Percentiles rank a stretch among this genome's conserved stretches.
phyloP scores from a whole-genome alignment of 2,797 vertebrate genomes.

The Crocodylus rhombifer region DNA sequence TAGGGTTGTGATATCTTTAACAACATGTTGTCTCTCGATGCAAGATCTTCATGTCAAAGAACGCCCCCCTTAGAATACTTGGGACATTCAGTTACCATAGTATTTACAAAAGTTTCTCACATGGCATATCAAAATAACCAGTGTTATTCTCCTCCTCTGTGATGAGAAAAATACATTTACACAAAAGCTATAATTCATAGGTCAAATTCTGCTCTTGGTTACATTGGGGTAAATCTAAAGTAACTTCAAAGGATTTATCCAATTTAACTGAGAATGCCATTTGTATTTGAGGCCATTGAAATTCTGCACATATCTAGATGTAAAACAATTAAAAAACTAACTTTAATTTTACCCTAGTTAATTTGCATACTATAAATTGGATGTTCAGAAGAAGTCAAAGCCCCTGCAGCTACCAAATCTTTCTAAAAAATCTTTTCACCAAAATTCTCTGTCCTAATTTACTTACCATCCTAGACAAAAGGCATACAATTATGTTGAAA shows the following conservation, averaged over 20 bases:
- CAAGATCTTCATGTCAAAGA: too few species aligned
- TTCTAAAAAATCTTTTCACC: background rate
- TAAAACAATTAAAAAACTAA: background rate
- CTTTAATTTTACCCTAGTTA: background rate
- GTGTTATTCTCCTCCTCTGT: background rate
- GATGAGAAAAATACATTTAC: background rate
- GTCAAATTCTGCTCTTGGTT: accelerated
- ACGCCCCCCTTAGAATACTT: background rate
- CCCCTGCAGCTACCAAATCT: background rate
- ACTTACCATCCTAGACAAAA: background rate
- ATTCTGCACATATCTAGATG: background rate
- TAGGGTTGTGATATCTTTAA: too few species aligned
- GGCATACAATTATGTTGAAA: background rate
- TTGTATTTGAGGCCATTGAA: background rate
- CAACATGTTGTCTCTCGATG: too few species aligned
- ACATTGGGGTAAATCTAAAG: too few species aligned
- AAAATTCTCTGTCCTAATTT: background rate
- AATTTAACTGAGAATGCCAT: background rate
- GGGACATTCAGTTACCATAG: background rate
- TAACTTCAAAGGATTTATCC: background rate
- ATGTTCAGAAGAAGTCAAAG: background rate
- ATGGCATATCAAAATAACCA: background rate
- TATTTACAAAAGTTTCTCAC: background rate
- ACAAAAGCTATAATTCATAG: background rate
- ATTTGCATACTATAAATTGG: background rate